Evolutionary conservation across 2,113 vertebrate species (phyloP).

Genomic region (Heterocephalus glaber): DNA sequence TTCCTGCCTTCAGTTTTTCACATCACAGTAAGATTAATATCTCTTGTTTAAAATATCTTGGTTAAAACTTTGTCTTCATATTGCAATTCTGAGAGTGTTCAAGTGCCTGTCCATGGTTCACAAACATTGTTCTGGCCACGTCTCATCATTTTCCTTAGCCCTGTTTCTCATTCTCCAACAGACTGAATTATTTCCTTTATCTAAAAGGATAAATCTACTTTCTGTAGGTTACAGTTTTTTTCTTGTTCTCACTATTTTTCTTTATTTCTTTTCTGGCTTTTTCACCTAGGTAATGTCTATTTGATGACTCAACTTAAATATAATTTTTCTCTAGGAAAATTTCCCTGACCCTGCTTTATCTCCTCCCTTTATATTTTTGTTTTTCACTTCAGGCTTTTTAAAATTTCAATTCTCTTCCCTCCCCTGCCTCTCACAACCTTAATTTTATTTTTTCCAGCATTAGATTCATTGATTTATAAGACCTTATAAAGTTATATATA

Average conservation of each 20-base stretch:
- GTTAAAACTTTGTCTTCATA: not conserved
- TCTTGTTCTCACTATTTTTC: not conserved
- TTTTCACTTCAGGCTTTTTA: not conserved
- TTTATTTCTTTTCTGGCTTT: not conserved
- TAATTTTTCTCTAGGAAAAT: not conserved
- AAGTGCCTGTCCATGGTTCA: not conserved
- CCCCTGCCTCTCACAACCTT: too few relatives aligned
- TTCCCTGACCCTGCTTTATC: not conserved
- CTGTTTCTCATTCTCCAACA: not conserved
- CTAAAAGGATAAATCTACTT: not conserved
- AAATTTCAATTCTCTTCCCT: not conserved
- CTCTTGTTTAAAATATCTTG: not conserved
- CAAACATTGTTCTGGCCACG: not conserved
- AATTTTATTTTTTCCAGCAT: not conserved
- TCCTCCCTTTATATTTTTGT: not conserved
- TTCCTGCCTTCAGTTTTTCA: not conserved
- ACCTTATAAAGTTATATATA: not conserved
- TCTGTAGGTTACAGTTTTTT: not conserved
- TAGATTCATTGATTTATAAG: not conserved
- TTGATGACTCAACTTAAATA: not conserved
- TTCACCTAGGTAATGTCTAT: not conserved
- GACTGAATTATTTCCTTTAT: not conserved
- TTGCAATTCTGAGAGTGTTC: not conserved
- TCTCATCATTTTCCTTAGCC: not conserved
- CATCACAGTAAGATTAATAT: not conserved